A percentile compares a stretch with the other conserved stretches of the same genome.
These are phyloP conservation scores for Willowsia nigromaculata DNA, from an alignment of 2,888 invertebrate species.

Conservation along the genomic window DNA sequence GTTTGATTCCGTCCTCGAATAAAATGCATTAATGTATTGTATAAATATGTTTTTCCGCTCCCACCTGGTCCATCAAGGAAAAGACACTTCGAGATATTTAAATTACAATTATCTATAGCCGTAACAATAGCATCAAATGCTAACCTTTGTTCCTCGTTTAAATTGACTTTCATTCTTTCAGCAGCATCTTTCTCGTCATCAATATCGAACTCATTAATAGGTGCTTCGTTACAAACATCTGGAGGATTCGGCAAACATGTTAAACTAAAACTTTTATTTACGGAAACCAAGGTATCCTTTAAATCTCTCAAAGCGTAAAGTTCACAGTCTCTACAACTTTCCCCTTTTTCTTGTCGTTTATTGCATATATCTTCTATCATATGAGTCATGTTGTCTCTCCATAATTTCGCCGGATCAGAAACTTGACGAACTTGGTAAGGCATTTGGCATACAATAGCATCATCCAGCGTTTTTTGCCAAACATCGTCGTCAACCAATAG, in stretches of 20 bases:
- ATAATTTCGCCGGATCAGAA: too few relatives aligned
- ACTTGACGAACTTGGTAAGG: too few relatives aligned
- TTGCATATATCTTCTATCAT: conserved; percentile 79
- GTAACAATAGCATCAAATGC: conserved; percentile 43
- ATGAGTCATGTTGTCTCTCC: too few relatives aligned
- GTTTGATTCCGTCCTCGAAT: not conserved
- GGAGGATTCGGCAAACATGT: too few relatives aligned
- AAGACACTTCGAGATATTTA: not conserved
- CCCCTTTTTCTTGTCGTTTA: not conserved
- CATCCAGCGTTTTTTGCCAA: too few relatives aligned
- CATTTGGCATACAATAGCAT: too few relatives aligned
- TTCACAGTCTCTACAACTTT: not conserved
- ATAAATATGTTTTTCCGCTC: conserved; percentile 80
- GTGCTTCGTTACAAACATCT: not conserved
- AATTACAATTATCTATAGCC: not conserved
- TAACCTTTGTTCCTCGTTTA: conserved; percentile 28
- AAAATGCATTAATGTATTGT: conserved; percentile 65
- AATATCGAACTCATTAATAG: too few relatives aligned
- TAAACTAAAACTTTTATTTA: too few relatives aligned
- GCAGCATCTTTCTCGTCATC: not conserved
- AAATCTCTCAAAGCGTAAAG: too few relatives aligned
- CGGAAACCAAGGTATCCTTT: too few relatives aligned
- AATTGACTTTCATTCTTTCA: not conserved
- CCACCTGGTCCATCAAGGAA: conserved; percentile 80
- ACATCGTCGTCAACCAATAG: too few relatives aligned